Percentiles rank a stretch among this genome's conserved stretches.
These are phyloP conservation scores for Nasonia vitripennis DNA, from an alignment of 1,140 invertebrate genomes.

Conservation along the genomic window DNA sequence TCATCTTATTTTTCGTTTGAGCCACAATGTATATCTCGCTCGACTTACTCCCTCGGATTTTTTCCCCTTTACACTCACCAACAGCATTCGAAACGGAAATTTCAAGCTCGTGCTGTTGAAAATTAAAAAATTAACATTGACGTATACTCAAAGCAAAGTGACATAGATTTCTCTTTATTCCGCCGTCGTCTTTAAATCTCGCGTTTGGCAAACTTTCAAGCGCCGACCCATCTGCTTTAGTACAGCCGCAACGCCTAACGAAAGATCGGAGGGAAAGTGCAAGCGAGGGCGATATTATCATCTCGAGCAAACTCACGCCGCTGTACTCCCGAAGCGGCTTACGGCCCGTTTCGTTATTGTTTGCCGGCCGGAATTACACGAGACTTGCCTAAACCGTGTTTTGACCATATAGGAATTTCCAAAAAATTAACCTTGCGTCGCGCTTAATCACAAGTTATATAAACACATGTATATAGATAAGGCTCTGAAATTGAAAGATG, in stretches of 20 bases:
- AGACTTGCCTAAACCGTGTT: too few species aligned
- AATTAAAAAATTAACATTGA: too few species aligned
- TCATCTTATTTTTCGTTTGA: slow-evolving; percentile 22
- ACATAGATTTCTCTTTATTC: slow-evolving; percentile 32
- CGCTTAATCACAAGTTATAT: too few species aligned
- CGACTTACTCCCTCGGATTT: not conserved
- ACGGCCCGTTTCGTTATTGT: slow-evolving; percentile 61
- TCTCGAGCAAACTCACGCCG: slow-evolving; percentile 67
- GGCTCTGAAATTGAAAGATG: slow-evolving; percentile 44
- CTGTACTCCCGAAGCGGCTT: slow-evolving; percentile 55
- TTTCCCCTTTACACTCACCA: too few species aligned
- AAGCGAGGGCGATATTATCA: slow-evolving; percentile 67
- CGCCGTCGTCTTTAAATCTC: slow-evolving; percentile 65
- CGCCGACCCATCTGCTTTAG: slow-evolving; percentile 67
- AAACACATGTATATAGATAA: not conserved
- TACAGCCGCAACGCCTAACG: slow-evolving; percentile 59
- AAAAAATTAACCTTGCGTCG: too few species aligned
- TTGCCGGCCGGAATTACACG: slow-evolving; percentile 37
- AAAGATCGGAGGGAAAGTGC: slow-evolving; percentile 63
- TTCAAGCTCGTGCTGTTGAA: too few species aligned
- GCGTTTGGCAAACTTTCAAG: slow-evolving; percentile 72
- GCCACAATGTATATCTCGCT: not conserved
- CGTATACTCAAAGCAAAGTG: not conserved
- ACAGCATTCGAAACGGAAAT: too few species aligned
- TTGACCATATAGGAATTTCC: too few species aligned